phyloP scores from a whole-genome alignment of 2,888 invertebrate species.

The Calliopum simillimum region DNA sequence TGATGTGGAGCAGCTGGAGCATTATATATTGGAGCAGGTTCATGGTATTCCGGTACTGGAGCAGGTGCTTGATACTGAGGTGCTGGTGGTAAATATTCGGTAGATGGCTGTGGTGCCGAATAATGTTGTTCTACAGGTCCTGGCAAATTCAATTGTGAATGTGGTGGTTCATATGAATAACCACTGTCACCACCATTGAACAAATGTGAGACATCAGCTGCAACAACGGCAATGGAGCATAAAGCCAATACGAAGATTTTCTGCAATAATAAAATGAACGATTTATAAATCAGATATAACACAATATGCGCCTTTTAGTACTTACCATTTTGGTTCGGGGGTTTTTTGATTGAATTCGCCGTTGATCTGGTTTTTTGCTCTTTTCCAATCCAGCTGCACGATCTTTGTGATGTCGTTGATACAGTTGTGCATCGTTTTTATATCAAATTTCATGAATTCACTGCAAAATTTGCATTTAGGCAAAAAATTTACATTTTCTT shows the following conservation, averaged over 20 bases:
- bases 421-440: no score
- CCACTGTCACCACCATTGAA: constrained; percentile 11
- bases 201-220: constrained; percentile 33
- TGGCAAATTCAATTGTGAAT: not conserved
- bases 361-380: no score
- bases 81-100: constrained; percentile 22
- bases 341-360: no score
- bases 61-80: not conserved
- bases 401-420: no score
- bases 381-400: no score
- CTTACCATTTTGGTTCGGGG: no score
- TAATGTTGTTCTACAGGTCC: not conserved
- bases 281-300: no score
- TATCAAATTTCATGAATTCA: no score
- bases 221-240: constrained; percentile 14
- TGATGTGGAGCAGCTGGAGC: constrained; percentile 20
- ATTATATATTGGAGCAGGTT: constrained; percentile 12
- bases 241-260: constrained; percentile 27
- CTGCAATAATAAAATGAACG: not conserved
- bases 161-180: constrained; percentile 29
- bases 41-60: not conserved
- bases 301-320: no score
- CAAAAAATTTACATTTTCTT: no score
- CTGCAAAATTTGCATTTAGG: no score
- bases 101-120: constrained; percentile 23